phyloP scores from a whole-genome alignment of 2,888 invertebrate species.

The Listrodromus nycthemerus region DNA sequence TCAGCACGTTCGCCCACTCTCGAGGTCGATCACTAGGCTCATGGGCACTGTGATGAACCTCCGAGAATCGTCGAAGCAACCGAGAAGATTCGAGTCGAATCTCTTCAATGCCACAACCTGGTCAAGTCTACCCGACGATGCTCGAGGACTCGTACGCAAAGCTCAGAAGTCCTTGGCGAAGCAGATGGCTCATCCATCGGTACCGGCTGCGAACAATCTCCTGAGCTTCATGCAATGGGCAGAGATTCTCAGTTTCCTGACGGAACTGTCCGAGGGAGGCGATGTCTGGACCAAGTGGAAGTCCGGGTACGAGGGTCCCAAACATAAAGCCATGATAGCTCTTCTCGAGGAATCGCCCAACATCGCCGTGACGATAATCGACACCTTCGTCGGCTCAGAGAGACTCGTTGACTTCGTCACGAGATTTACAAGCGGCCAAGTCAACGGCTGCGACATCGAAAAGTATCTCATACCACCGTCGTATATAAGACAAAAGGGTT shows the following conservation, averaged over 20 bases:
- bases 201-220: conserved; percentile 28
- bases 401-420: conserved; percentile 75
- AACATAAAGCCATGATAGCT: conserved; percentile 73
- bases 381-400: conserved; percentile 80
- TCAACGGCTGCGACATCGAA: conserved; percentile 77
- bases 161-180: conserved; percentile 75
- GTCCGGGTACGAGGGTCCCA: conserved; percentile 74
- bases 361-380: conserved; percentile 74
- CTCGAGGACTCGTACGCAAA: conserved; percentile 66
- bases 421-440: conserved; percentile 71
- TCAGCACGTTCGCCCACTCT: conserved; percentile 68
- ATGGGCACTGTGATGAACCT: conserved; percentile 70
- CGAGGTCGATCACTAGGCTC: conserved; percentile 70
- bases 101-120: conserved; percentile 77
- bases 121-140: conserved; percentile 75
- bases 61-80: background rate
- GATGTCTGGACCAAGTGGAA: conserved; percentile 79
- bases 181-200: conserved; percentile 37
- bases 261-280: conserved; percentile 76
- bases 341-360: conserved; percentile 79
- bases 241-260: conserved; percentile 55
- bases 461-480: conserved; percentile 77
- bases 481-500: conserved; percentile 76
- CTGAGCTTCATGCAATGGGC: conserved; percentile 45
- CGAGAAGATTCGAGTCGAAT: conserved; percentile 70